Evolutionary conservation across 2,888 invertebrate genomes (phyloP).

Genomic region (Drosophila borborema): DNA sequence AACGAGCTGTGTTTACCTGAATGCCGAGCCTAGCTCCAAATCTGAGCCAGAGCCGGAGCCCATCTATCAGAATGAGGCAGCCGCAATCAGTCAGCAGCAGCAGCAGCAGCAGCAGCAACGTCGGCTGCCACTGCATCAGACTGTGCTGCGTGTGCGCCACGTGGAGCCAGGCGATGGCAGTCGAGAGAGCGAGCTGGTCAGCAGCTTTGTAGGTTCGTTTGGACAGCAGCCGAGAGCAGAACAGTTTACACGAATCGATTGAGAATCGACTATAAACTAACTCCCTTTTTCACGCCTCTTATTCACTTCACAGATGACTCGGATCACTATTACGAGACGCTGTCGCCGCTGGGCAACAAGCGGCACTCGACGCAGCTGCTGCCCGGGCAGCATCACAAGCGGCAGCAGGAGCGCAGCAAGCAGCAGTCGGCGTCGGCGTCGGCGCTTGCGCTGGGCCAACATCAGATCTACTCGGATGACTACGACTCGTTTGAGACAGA

Average conservation of each 20-base stretch:
- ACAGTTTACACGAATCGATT: neutral
- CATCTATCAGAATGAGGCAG: constrained; percentile 81
- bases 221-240: neutral
- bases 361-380: constrained; percentile 71
- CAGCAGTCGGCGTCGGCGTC: constrained; percentile 75
- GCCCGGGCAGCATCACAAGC: constrained; percentile 60
- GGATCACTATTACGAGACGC: constrained; percentile 90
- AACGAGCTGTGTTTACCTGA: constrained; percentile 82
- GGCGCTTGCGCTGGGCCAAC: constrained; percentile 74
- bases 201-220: constrained; percentile 83
- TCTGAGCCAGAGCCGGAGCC: constrained; percentile 70
- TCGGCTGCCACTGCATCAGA: constrained; percentile 51
- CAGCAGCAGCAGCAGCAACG: constrained; percentile 26
- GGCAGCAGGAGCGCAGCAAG: constrained; percentile 67
- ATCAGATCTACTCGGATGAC: constrained; percentile 86
- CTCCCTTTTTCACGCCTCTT: neutral
- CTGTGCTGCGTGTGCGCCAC: constrained; percentile 74
- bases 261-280: neutral
- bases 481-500: constrained; percentile 91
- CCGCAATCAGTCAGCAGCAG: constrained; percentile 39
- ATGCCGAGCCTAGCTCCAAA: constrained; percentile 45
- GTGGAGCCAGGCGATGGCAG: constrained; percentile 59
- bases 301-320: constrained; percentile 87
- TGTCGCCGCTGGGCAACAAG: constrained; percentile 84
- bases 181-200: constrained; percentile 76